A percentile compares a stretch with the other conserved stretches of the same genome.
These are phyloP conservation scores for Cyprinodon tularosa DNA, from an alignment of 2,113 vertebrate species.

Conservation along the genomic window DNA sequence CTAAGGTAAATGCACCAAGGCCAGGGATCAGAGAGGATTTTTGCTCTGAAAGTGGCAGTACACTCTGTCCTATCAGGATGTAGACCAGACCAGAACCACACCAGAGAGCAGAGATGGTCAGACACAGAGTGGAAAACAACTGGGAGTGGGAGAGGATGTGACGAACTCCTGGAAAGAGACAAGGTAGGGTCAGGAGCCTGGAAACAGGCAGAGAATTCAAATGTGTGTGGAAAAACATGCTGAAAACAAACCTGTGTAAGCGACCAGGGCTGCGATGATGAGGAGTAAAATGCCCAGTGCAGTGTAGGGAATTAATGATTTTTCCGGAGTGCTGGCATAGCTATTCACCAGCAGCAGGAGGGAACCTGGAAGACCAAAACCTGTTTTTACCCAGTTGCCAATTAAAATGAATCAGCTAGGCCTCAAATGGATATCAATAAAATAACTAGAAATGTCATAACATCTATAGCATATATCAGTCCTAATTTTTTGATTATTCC, in stretches of 20 bases:
- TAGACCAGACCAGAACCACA: constrained; percentile 82
- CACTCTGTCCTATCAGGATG: constrained; percentile 79
- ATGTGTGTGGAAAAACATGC: accelerated
- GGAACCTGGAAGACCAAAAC: constrained; percentile 71
- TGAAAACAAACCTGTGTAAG: constrained; percentile 80
- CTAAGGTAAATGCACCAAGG: constrained; percentile 80
- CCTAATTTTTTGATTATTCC: too few species aligned
- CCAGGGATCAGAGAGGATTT: constrained; percentile 81
- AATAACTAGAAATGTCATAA: too few species aligned
- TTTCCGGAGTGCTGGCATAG: constrained; percentile 72
- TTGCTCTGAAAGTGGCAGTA: constrained; percentile 48
- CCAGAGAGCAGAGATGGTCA: constrained; percentile 85
- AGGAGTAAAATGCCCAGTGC: constrained; percentile 86
- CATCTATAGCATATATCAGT: too few species aligned
- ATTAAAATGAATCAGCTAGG: neutral
- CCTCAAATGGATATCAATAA: too few species aligned
- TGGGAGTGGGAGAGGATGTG: constrained; percentile 68
- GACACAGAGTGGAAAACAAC: constrained; percentile 80
- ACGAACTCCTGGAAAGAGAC: constrained; percentile 74
- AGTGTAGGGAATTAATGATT: constrained; percentile 76
- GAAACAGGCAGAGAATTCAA: neutral
- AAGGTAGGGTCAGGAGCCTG: constrained; percentile 4
- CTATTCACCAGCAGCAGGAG: constrained; percentile 82
- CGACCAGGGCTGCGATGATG: constrained; percentile 76
- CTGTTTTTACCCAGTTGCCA: neutral